Conservation (phyloP, 2,113 vertebrate genomes). For the Hemichromis elongatus region DNA sequence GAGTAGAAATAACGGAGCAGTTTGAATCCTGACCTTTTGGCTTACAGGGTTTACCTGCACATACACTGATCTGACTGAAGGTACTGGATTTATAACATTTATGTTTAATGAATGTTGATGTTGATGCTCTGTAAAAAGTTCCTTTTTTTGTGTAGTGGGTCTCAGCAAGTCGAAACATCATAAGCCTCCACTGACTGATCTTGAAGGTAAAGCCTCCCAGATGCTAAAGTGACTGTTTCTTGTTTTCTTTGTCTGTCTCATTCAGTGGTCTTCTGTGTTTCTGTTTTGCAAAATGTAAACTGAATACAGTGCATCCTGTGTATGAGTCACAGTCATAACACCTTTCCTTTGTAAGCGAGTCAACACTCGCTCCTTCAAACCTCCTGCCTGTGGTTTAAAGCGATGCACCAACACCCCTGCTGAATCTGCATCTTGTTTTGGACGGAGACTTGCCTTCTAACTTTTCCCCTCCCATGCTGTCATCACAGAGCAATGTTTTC, state of each 20-base stretch:
- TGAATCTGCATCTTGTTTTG: not conserved
- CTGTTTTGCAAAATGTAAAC: not conserved
- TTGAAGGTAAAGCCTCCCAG: not conserved
- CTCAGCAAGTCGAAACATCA: not conserved
- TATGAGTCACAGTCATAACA: not conserved
- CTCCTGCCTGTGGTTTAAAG: conserved; percentile 1
- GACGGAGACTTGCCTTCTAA: not conserved
- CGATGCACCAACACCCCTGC: not conserved
- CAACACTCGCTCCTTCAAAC: not conserved
- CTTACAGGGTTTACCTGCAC: not conserved
- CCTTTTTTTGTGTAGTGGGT: not conserved
- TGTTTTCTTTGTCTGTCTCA: not conserved
- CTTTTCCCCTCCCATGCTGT: not conserved
- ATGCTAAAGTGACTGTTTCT: not conserved
- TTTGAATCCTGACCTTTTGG: not conserved
- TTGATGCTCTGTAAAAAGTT: not conserved
- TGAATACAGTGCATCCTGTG: conserved; percentile 14
- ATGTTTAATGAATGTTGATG: not conserved
- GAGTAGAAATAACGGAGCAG: not conserved
- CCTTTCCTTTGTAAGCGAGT: not conserved
- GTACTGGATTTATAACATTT: not conserved
- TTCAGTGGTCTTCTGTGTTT: not conserved
- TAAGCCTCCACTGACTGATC: not conserved
- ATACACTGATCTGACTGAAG: not conserved
- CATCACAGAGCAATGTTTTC: not conserved